These are phyloP conservation scores for Typhlichthys subterraneus DNA, from an alignment of 2,797 vertebrate genomes.

Conservation along the genomic window DNA sequence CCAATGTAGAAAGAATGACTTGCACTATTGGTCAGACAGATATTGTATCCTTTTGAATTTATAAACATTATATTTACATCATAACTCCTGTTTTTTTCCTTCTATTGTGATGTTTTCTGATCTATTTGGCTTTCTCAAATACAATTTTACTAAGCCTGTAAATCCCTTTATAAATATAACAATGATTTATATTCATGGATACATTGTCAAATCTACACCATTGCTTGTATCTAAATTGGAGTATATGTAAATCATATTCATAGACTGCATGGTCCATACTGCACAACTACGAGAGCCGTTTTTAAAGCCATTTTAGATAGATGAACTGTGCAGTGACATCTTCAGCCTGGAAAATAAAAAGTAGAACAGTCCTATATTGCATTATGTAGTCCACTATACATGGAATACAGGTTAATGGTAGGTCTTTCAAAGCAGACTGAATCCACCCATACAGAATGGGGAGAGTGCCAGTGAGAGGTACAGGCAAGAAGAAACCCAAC, in stretches of 20 bases:
- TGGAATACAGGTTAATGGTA: constrained; percentile 19
- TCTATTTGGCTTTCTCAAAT: not conserved
- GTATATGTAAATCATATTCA: constrained; percentile 13
- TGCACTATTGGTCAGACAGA: constrained; percentile 37
- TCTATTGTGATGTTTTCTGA: constrained; percentile 1
- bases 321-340: not conserved
- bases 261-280: not conserved
- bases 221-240: constrained; percentile 38
- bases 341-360: not conserved
- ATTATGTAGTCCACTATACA: constrained; percentile 25
- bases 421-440: constrained; percentile 35
- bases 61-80: constrained; percentile 33
- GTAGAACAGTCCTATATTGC: constrained; percentile 1
- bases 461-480: constrained; percentile 19
- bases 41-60: constrained; percentile 46
- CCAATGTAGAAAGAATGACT: constrained; percentile 50
- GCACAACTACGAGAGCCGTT: not conserved
- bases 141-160: constrained; percentile 42
- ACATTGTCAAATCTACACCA: constrained; percentile 23
- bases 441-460: constrained; percentile 7
- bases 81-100: constrained; percentile 14
- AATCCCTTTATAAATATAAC: constrained; percentile 39
- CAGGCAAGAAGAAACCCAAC: constrained; percentile 67
- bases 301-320: constrained; percentile 8
- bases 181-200: constrained; percentile 27